Conservation (phyloP, 2,797 vertebrate species). For the Karalla daura region DNA sequence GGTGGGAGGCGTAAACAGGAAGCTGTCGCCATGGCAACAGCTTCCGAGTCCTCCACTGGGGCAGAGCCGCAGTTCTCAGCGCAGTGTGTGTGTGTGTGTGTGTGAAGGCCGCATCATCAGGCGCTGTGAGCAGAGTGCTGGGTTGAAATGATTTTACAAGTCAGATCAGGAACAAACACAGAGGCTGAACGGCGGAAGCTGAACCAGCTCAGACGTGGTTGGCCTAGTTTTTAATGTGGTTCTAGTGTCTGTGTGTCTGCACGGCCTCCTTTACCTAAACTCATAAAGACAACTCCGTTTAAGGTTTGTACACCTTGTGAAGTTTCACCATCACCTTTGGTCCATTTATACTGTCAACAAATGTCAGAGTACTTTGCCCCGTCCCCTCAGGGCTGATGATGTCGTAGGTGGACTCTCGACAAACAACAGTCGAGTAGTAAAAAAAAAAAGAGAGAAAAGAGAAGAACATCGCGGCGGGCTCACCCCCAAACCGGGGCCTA, state of each 20-base stretch:
- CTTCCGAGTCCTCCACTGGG: background rate
- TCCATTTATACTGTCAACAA: slow-evolving; percentile 40
- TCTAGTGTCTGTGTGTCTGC: too few relatives aligned
- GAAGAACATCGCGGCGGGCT: too few relatives aligned
- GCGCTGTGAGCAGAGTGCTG: background rate
- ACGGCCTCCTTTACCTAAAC: background rate
- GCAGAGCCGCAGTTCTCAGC: background rate
- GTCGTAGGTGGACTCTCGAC: background rate
- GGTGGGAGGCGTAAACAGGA: slow-evolving; percentile 44
- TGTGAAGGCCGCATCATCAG: background rate
- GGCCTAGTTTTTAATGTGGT: background rate
- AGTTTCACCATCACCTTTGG: slow-evolving; percentile 33
- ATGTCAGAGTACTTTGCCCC: slow-evolving; percentile 5
- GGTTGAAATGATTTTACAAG: too few relatives aligned
- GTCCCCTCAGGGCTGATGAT: background rate
- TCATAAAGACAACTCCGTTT: background rate
- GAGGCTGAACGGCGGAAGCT: too few relatives aligned
- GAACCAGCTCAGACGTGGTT: background rate
- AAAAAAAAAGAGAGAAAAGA: too few relatives aligned
- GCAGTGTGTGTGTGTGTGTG: slow-evolving; percentile 13
- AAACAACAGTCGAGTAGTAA: too few relatives aligned
- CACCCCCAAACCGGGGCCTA: slow-evolving; percentile 8
- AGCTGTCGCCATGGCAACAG: slow-evolving; percentile 21
- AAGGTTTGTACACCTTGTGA: background rate
- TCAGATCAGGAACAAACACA: background rate